Evolutionary conservation across 2,797 vertebrate genomes (phyloP).

Genomic region (Trichosurus vulpecula): DNA sequence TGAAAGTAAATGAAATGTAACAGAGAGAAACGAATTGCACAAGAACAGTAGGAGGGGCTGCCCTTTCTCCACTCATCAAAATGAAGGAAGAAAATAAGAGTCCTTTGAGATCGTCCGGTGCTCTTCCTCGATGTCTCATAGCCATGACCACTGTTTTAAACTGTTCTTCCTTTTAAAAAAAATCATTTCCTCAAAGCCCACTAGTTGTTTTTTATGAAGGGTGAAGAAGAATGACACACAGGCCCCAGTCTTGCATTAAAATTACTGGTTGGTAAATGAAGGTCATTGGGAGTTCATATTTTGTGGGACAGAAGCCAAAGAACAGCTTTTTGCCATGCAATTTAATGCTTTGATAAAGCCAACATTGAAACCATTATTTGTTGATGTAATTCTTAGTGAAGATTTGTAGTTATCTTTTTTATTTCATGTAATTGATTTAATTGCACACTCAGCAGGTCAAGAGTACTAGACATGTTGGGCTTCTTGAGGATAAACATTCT

Average conservation of each 20-base stretch:
- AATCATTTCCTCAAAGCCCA: background rate
- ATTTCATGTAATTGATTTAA: background rate
- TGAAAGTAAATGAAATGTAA: constrained; percentile 5
- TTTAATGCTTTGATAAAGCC: background rate
- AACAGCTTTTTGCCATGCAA: background rate
- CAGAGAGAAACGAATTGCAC: constrained; percentile 8
- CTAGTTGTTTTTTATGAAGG: background rate
- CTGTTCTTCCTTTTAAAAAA: background rate
- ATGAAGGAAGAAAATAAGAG: background rate
- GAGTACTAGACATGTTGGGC: background rate
- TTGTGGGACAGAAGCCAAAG: background rate
- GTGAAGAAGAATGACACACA: background rate
- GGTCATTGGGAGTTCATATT: background rate
- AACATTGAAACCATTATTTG: background rate
- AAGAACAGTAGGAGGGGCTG: background rate
- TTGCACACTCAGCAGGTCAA: background rate
- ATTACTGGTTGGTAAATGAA: background rate
- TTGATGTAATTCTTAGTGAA: background rate
- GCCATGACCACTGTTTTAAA: background rate
- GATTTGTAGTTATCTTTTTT: background rate
- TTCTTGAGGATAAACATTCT: background rate
- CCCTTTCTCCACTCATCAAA: background rate
- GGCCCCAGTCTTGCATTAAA: background rate
- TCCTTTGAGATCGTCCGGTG: background rate
- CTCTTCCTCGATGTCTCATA: background rate